These are phyloP conservation scores for Sparidentex hasta DNA, from an alignment of 2,797 vertebrate genomes.

Conservation along the genomic window DNA sequence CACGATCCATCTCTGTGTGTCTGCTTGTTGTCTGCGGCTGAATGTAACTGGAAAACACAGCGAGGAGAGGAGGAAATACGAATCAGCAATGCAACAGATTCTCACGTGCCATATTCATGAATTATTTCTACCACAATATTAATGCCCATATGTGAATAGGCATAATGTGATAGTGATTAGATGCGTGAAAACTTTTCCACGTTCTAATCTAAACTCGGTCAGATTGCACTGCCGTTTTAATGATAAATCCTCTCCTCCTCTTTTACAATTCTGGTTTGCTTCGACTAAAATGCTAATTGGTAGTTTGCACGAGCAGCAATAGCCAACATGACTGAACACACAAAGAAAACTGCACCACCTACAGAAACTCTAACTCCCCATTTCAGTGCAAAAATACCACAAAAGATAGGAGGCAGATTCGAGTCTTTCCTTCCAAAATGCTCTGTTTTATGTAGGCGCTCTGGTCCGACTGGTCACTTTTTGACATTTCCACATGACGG, in stretches of 20 bases:
- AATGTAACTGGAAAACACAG: slow-evolving; percentile 10
- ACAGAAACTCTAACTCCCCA: slow-evolving; percentile 19
- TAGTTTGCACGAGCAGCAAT: slow-evolving; percentile 33
- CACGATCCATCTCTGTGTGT: slow-evolving; percentile 46
- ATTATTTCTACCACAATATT: background rate
- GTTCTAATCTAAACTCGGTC: background rate
- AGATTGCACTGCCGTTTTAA: background rate
- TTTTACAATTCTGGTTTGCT: slow-evolving; percentile 26
- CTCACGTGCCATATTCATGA: background rate
- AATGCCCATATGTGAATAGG: background rate
- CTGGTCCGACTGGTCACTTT: slow-evolving; percentile 41
- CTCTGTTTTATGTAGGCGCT: slow-evolving; percentile 14
- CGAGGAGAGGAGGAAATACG: background rate
- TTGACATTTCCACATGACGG: slow-evolving; percentile 54
- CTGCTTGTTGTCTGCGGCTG: slow-evolving; percentile 34
- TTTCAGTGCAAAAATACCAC: slow-evolving; percentile 7
- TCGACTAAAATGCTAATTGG: slow-evolving; percentile 42
- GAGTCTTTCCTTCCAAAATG: background rate
- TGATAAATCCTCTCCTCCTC: background rate
- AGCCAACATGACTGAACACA: slow-evolving; percentile 13
- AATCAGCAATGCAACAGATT: slow-evolving; percentile 10
- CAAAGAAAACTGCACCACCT: slow-evolving; percentile 42
- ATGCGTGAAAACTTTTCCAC: background rate
- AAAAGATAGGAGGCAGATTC: slow-evolving; percentile 10
- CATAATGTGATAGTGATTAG: background rate